Evolutionary conservation across 2,888 invertebrate genomes (phyloP).

Genomic region (Zaprionus lineosus): DNA sequence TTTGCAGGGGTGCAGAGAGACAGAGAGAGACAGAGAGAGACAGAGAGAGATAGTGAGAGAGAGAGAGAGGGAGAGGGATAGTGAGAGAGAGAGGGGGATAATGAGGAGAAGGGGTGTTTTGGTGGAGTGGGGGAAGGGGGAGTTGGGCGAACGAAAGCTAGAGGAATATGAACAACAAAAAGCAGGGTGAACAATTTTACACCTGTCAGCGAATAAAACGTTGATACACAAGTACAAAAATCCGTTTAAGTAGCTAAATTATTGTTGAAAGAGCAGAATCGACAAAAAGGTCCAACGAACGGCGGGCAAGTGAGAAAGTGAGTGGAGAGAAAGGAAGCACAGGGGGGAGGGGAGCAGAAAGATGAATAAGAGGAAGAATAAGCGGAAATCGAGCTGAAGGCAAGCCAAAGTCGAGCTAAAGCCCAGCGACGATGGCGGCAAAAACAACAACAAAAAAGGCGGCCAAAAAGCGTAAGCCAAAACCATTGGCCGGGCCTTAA

Average conservation of each 20-base stretch:
- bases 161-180: too few relatives aligned
- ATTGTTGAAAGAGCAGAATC: slow-evolving; percentile 59
- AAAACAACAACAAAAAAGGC: slow-evolving; percentile 18
- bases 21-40: slow-evolving; percentile 6
- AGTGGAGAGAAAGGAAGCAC: background rate
- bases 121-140: too few relatives aligned
- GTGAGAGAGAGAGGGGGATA: too few relatives aligned
- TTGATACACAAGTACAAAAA: slow-evolving; percentile 72
- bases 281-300: slow-evolving; percentile 22
- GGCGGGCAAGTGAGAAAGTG: background rate
- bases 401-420: slow-evolving; percentile 6
- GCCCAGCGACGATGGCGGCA: background rate
- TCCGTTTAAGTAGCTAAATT: slow-evolving; percentile 74
- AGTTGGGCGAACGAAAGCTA: too few relatives aligned
- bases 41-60: too few relatives aligned
- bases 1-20: background rate
- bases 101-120: too few relatives aligned
- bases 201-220: slow-evolving; percentile 75
- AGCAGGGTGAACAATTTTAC: slow-evolving; percentile 72
- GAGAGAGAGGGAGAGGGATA: too few relatives aligned
- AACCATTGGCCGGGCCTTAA: slow-evolving; percentile 46
- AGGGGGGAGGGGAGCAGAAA: background rate
- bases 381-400: too few relatives aligned
- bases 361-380: slow-evolving; percentile 21
- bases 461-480: slow-evolving; percentile 34